Evolutionary conservation across 1,140 invertebrate species (phyloP).

Genomic region (Hycleus phaleratus): DNA sequence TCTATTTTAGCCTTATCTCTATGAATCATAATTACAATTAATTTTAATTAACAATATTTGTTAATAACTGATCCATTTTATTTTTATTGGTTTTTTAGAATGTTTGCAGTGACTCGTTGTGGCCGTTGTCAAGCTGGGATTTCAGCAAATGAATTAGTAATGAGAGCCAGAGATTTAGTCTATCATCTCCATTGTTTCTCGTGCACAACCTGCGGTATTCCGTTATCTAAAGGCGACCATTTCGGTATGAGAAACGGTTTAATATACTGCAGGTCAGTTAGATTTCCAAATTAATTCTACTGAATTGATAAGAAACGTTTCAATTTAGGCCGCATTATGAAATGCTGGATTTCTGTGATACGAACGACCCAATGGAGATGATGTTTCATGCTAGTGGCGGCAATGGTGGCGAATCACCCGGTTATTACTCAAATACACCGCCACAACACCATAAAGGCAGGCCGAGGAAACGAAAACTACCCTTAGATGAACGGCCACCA

Average conservation of each 20-base stretch:
- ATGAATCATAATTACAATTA: neutral
- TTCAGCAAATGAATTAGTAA: constrained; percentile 84
- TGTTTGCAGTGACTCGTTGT: constrained; percentile 75
- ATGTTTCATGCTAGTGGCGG: constrained; percentile 35
- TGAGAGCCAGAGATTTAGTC: constrained; percentile 79
- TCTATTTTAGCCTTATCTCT: neutral
- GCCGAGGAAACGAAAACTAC: constrained; percentile 68
- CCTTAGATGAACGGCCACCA: constrained; percentile 35
- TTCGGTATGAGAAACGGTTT: constrained; percentile 77
- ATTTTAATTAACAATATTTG: neutral
- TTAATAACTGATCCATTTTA: neutral
- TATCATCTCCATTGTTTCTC: constrained; percentile 89
- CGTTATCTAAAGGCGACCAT: constrained; percentile 76
- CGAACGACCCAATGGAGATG: constrained; percentile 33
- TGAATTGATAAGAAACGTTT: constrained; percentile 6
- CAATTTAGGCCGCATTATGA: constrained; percentile 57
- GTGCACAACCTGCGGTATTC: constrained; percentile 73
- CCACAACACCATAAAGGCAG: constrained; percentile 66
- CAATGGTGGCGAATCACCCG: constrained; percentile 48
- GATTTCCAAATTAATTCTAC: neutral
- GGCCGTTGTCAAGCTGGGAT: constrained; percentile 76
- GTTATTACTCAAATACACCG: constrained; percentile 50
- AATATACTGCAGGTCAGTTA: constrained; percentile 61
- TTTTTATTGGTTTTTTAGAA: constrained; percentile 45
- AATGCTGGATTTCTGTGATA: constrained; percentile 46